Percentiles rank a stretch among this genome's conserved stretches.
These are phyloP conservation scores for Acleris holmiana DNA, from an alignment of 2,888 invertebrate genomes.

Conservation along the genomic window DNA sequence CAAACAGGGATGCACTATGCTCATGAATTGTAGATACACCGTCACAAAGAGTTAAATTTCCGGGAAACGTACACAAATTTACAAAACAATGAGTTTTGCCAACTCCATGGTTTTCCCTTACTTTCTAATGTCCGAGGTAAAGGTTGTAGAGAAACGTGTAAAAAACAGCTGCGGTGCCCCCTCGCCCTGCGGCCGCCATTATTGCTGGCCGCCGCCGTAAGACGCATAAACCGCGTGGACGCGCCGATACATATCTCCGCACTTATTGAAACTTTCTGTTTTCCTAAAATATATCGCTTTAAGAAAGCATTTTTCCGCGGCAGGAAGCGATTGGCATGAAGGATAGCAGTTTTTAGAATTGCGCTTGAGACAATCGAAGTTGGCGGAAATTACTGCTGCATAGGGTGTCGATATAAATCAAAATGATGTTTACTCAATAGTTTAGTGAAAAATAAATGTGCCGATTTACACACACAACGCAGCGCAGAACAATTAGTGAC, in stretches of 20 bases:
- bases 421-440: no score
- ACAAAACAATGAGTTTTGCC: background rate
- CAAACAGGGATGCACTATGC: no score
- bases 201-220: conserved; percentile 66
- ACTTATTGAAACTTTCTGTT: conserved; percentile 67
- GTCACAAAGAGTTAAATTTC: no score
- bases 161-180: conserved; percentile 86
- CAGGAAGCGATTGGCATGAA: conserved; percentile 36
- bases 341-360: conserved; percentile 26
- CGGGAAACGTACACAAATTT: no score
- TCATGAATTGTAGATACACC: no score
- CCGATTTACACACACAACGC: no score
- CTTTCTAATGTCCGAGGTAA: conserved; percentile 60
- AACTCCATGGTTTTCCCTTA: conserved; percentile 47
- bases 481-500: no score
- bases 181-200: conserved; percentile 77
- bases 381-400: conserved; percentile 2
- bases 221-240: conserved; percentile 49
- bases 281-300: conserved; percentile 47
- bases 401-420: no score
- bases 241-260: conserved; percentile 59
- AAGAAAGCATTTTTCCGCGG: conserved; percentile 28
- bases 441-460: no score
- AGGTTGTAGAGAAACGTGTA: conserved; percentile 76
- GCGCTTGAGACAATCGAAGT: conserved; percentile 16